phyloP scores from a whole-genome alignment of 2,113 vertebrate genomes.

The Oenanthe oenanthe region DNA sequence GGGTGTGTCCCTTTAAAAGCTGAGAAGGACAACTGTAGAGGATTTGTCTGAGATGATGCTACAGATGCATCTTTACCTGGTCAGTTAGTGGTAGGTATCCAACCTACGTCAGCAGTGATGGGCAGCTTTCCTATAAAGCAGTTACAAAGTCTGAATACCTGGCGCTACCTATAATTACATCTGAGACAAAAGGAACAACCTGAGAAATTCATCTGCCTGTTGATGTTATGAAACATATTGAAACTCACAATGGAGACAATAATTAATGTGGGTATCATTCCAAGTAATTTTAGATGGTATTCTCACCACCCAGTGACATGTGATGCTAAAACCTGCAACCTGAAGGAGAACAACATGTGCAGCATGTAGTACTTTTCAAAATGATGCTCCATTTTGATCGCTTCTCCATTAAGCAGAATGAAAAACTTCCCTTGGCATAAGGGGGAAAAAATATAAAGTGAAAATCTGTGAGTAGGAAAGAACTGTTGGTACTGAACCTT shows the following conservation, averaged over 20 bases:
- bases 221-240: neutral
- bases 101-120: neutral
- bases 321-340: neutral
- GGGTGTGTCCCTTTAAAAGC: neutral
- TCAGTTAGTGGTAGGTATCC: neutral
- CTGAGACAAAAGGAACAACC: conserved; percentile 15
- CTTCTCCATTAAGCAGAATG: neutral
- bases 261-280: conserved; percentile 26
- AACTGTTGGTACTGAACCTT: neutral
- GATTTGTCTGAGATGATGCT: neutral
- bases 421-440: neutral
- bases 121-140: conserved; percentile 42
- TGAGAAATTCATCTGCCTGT: neutral
- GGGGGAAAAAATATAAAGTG: neutral
- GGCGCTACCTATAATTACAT: conserved; percentile 30
- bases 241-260: conserved; percentile 19
- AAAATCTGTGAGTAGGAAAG: neutral
- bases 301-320: neutral
- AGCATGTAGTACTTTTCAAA: neutral
- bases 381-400: neutral
- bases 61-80: neutral
- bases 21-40: neutral
- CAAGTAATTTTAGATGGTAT: neutral
- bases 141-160: neutral
- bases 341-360: neutral